Percentiles rank a stretch among this genome's conserved stretches.
phyloP scores from a whole-genome alignment of 2,888 invertebrate species.

The Meiosimyza platycephala region DNA sequence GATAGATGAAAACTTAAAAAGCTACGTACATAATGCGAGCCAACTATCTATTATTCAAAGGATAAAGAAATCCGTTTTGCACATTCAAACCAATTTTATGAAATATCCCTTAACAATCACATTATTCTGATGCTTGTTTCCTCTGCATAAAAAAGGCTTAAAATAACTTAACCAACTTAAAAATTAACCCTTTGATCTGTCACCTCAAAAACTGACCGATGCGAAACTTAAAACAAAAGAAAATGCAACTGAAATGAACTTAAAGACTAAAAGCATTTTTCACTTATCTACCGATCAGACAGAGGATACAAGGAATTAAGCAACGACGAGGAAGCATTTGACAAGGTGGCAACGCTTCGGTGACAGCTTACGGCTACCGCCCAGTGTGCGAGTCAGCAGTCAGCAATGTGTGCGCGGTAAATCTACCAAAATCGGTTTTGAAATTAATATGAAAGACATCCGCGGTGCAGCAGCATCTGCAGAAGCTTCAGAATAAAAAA shows the following conservation, averaged over 20 bases:
- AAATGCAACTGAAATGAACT: not conserved
- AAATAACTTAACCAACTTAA: too few relatives aligned
- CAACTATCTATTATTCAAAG: too few relatives aligned
- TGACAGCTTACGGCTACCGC: not conserved
- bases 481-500: not conserved
- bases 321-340: not conserved
- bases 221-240: too few relatives aligned
- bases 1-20: too few relatives aligned
- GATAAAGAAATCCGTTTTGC: too few relatives aligned
- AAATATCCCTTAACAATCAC: too few relatives aligned
- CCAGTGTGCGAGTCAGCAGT: constrained; percentile 16
- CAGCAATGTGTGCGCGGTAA: constrained; percentile 7
- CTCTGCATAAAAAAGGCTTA: too few relatives aligned
- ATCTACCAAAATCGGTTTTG: constrained; percentile 21
- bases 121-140: too few relatives aligned
- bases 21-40: too few relatives aligned
- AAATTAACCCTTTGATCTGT: too few relatives aligned
- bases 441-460: constrained; percentile 21
- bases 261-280: constrained; percentile 27
- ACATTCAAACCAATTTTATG: too few relatives aligned
- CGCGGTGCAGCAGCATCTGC: not conserved
- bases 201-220: too few relatives aligned
- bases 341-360: not conserved
- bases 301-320: constrained; percentile 15
- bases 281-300: constrained; percentile 25